Percentiles rank a stretch among this genome's conserved stretches.
These are phyloP conservation scores for Venturia canescens DNA, from an alignment of 1,140 invertebrate species.

Conservation along the genomic window DNA sequence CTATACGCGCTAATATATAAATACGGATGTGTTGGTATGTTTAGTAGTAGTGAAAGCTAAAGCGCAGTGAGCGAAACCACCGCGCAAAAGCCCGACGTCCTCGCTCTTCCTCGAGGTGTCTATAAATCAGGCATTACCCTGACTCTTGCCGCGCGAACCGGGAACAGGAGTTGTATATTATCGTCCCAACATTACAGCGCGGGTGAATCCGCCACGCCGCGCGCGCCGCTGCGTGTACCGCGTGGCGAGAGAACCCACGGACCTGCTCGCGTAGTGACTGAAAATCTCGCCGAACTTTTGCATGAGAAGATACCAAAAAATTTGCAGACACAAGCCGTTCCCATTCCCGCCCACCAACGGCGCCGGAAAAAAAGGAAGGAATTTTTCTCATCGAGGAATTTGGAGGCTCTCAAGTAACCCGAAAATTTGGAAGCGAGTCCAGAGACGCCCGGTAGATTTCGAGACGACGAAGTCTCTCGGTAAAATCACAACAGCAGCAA, in stretches of 20 bases:
- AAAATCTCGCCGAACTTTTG: neutral
- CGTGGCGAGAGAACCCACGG: neutral
- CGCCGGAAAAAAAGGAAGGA: no score
- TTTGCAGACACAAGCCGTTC: no score
- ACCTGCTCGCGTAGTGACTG: neutral
- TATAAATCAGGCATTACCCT: conserved; percentile 53
- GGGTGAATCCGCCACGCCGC: conserved; percentile 10
- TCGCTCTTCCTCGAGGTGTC: conserved; percentile 48
- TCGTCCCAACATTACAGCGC: conserved; percentile 51
- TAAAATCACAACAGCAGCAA: neutral
- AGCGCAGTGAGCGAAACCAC: neutral
- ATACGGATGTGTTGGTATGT: neutral
- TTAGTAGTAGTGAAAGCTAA: neutral
- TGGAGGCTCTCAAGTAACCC: no score
- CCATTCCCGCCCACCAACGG: no score
- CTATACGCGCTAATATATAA: neutral
- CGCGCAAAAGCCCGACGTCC: conserved; percentile 11
- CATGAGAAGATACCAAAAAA: no score
- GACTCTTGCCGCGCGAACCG: conserved; percentile 16
- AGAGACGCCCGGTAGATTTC: no score
- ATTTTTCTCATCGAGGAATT: no score
- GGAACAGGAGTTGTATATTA: conserved; percentile 55
- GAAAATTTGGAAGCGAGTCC: no score
- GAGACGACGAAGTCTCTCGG: neutral
- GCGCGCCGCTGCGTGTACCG: conserved; percentile 7